Base-by-base conservation (phyloP, 2,797 vertebrate genomes). In the Gorsachius magnificus region DNA sequence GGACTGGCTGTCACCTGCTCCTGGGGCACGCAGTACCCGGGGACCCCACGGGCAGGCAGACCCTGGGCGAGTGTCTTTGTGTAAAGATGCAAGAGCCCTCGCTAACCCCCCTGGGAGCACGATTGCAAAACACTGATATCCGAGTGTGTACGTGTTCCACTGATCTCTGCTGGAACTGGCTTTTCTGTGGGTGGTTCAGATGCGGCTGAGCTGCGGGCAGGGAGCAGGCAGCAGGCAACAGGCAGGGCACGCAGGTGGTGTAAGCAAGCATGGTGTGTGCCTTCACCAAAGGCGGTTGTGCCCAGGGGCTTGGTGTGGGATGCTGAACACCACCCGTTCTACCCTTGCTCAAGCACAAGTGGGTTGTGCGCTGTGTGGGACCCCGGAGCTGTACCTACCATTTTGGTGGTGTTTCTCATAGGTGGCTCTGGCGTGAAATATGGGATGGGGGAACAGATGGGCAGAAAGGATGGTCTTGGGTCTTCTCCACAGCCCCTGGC, bases 81-180 rank as follows among this genome's bases (percentile, higher is more conserved):
- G 46, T 57, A 48, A 19, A 56, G 43, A 5, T 41, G 22, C 11
- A 57, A 26, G 45, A 88, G 53, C 45, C 79, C n/a, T 46, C 50
- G 46, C 24, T 35, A 3, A 36, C 6, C 3, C 6, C 3, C n/a
- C 18, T 5, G 7, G 65, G 20, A 80, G 26, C 64, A 31, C 0
- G 3, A 54, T 48, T 87, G 35, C 25, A 38, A 50, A 63, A 16
- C 0, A 3, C 21, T 1, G 0, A 5, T 38, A 11, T 51, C 51
- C 0, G 0, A 26, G 61, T 2, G 7, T 0, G 0, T 41, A 2
- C 0, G 1, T 35, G 43, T 77, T 72, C 82, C 56, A 5, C 29
- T 58, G 87, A 58, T 25, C 68, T 60, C 35, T 50, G 53, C 38
- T 60, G 86, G 74, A 83, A 6, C 15, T 1, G 6, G 7, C 36